Evolutionary conservation across 2,113 vertebrate species (phyloP), one percentile per base, ranked within the genome.

Genomic region (Brachyistius frenatus): DNA sequence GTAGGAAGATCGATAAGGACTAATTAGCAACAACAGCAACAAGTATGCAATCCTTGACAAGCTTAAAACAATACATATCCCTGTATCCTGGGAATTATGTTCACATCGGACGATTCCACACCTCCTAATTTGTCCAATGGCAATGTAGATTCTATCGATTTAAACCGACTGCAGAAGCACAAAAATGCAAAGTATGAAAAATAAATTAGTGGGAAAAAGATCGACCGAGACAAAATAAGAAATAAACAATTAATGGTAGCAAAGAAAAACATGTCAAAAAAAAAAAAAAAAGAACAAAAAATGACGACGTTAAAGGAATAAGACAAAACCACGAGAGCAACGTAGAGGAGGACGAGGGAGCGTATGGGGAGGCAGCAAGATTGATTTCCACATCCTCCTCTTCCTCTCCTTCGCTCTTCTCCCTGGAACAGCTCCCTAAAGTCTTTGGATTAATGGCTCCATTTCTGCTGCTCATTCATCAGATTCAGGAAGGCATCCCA

Each of bases 341-440:
- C 58, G 63, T 9, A 53, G 56, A 68, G 78, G 72, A 30, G 13
- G 36, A 52, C 73, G 36, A 73, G 14, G 13, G 81, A 81, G 85
- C 60, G 13, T 31, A 46, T 23, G 23, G 75, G 87, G 78, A 86
- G 83, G 80, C 83, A 64, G 64, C 13, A 88, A 93, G 91, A 95
- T 95, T 91, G 91, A 95, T 96, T 94, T 93, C 89, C 81, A 54
- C 87, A 23, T 92, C 81, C 68, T 88, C 88, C 81, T 86, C 68
- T 80, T 89, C 81, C 75, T 71, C 63, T 67, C 66, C 57, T 55
- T 31, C 35, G 41, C 73, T 39, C 72, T 41, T 83, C 83, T 84
- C 81, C 37, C 52, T 46, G 73, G 77, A 88, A 80, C 35, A 4
- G n/a, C 80, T 86, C 91, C 90, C 91, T 68, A 47, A 88, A 89